A percentile compares a stretch with the other conserved stretches of the same genome.
Conservation (phyloP, 2,888 invertebrate genomes). For the Euzetes globulus region DNA sequence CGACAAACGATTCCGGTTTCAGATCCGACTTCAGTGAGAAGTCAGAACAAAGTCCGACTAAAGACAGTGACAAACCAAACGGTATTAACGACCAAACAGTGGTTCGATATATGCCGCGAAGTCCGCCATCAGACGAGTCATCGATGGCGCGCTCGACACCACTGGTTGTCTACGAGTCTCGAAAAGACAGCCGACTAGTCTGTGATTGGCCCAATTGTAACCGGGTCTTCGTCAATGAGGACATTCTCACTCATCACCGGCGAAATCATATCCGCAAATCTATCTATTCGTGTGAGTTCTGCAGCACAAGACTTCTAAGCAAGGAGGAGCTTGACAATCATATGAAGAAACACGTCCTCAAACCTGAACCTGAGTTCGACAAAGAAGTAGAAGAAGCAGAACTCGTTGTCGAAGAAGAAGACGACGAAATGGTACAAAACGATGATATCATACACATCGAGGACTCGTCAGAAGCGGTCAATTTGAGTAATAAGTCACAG, state of each 20-base stretch:
- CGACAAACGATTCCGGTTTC: neutral
- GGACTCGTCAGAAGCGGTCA: neutral
- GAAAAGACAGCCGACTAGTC: neutral
- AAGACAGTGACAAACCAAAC: neutral
- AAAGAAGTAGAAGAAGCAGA: neutral
- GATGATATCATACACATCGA: neutral
- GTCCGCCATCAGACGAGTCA: neutral
- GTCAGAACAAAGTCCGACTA: neutral
- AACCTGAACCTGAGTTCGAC: neutral
- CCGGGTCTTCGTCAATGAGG: constrained; percentile 14
- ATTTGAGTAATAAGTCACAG: constrained; percentile 22
- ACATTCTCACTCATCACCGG: constrained; percentile 22
- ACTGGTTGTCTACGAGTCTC: neutral
- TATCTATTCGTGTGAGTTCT: constrained; percentile 28
- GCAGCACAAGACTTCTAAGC: constrained; percentile 18
- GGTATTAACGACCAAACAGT: neutral
- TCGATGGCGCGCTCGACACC: neutral
- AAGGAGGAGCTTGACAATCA: constrained; percentile 26
- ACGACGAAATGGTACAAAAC: neutral
- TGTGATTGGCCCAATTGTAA: constrained; percentile 32
- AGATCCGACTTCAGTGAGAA: neutral
- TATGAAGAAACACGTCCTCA: constrained; percentile 2
- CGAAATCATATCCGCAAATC: constrained; percentile 31
- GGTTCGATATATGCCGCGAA: neutral
- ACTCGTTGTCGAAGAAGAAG: neutral